These are phyloP conservation scores for Talpa occidentalis DNA, from an alignment of 2,113 vertebrate genomes.

Conservation along the genomic window DNA sequence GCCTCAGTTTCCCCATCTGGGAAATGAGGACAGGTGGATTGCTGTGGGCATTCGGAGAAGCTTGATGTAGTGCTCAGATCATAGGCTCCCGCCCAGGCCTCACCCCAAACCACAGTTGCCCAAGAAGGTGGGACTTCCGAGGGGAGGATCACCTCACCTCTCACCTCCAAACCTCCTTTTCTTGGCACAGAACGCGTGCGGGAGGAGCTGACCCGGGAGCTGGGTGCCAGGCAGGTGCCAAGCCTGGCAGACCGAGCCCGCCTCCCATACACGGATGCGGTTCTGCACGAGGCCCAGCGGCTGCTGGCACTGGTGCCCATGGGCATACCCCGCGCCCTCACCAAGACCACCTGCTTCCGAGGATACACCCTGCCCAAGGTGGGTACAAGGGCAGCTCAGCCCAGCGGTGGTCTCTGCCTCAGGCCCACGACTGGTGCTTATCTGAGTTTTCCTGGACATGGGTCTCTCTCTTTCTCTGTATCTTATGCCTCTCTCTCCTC, in stretches of 20 bases:
- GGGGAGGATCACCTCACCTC: no score
- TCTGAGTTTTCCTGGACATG: neutral
- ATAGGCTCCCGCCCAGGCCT: neutral
- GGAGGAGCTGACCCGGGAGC: conserved; percentile 77
- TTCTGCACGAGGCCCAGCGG: conserved; percentile 80
- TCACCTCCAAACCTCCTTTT: neutral
- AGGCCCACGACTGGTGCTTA: neutral
- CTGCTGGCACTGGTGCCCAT: conserved; percentile 79
- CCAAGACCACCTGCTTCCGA: conserved; percentile 65
- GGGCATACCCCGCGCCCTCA: conserved; percentile 74
- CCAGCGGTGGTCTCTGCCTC: rapidly evolving
- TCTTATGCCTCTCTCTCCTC: neutral
- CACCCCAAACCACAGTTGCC: neutral
- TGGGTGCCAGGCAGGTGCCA: conserved; percentile 61
- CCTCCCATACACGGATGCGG: conserved; percentile 77
- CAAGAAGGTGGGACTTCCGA: neutral
- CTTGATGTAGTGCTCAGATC: neutral
- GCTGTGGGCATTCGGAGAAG: neutral
- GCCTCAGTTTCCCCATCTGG: conserved; percentile 7
- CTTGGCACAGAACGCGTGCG: conserved; percentile 65
- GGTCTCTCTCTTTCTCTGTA: neutral
- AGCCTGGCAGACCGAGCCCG: conserved; percentile 66
- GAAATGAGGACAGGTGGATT: neutral
- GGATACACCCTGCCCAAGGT: conserved; percentile 83
- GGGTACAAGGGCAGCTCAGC: neutral